phyloP scores from a whole-genome alignment of 2,113 vertebrate genomes.

The Thomomys bottae region DNA sequence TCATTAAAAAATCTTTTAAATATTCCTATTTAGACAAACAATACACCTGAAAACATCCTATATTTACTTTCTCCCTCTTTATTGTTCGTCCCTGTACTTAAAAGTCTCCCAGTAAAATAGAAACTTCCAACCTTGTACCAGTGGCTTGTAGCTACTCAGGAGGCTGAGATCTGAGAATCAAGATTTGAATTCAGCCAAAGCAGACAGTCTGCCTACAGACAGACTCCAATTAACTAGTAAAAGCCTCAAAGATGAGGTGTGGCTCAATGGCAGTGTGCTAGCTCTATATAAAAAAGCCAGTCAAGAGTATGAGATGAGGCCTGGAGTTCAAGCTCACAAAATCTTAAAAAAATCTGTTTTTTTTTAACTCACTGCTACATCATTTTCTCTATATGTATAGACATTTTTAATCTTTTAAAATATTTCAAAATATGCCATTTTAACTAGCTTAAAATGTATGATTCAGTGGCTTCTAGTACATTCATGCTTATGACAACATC shows the following conservation, averaged over 20 bases:
- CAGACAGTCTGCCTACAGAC: no score
- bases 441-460: conserved; percentile 18
- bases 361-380: neutral
- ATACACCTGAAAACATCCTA: neutral
- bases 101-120: neutral
- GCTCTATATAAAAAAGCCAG: no score
- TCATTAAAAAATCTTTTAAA: neutral
- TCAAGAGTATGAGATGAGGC: no score
- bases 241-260: no score
- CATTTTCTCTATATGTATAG: neutral
- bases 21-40: neutral
- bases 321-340: no score
- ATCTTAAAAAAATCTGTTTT: no score
- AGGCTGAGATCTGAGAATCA: no score
- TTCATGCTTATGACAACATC: neutral
- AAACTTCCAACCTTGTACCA: neutral
- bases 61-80: neutral
- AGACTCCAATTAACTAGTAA: no score
- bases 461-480: neutral
- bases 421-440: neutral
- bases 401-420: no score
- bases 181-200: no score
- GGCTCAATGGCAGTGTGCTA: no score
- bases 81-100: neutral
- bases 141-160: no score